Percentiles rank a stretch among this genome's conserved stretches.
Evolutionary conservation across 2,797 vertebrate genomes (phyloP).

Genomic region (Enteromius argenteus): DNA sequence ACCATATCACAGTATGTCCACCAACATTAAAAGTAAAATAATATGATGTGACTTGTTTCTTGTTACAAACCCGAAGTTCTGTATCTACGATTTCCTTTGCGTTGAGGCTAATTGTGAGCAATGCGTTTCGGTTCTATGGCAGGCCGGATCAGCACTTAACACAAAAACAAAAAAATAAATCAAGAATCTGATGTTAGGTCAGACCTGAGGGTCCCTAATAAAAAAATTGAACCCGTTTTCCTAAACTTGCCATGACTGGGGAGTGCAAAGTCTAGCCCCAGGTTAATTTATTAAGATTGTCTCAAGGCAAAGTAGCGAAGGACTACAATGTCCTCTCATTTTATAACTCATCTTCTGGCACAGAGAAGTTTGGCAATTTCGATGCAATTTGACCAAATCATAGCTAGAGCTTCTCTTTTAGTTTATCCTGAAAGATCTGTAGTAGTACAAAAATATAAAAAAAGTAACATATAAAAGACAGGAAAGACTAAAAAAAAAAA

Average conservation of each 20-base stretch:
- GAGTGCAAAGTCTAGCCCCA: conserved; percentile 50
- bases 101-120: conserved; percentile 29
- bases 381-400: conserved; percentile 57
- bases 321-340: conserved; percentile 42
- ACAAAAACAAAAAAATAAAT: conserved; percentile 34
- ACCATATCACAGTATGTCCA: conserved; percentile 50
- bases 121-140: conserved; percentile 31
- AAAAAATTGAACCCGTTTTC: conserved; percentile 60
- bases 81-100: conserved; percentile 12
- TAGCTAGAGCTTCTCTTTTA: conserved; percentile 53
- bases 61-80: conserved; percentile 8
- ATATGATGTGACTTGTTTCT: conserved; percentile 21
- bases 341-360: conserved; percentile 71
- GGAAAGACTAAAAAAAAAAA: conserved; percentile 61
- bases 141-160: conserved; percentile 55
- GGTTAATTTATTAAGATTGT: conserved; percentile 75
- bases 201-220: conserved; percentile 62
- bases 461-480: conserved; percentile 70
- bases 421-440: conserved; percentile 63
- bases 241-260: conserved; percentile 54
- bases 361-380: conserved; percentile 67
- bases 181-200: conserved; percentile 53
- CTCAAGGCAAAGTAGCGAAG: conserved; percentile 76
- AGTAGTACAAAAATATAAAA: conserved; percentile 72
- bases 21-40: conserved; percentile 33